These are phyloP conservation scores for Chaenodraco wilsoni DNA, from an alignment of 2,797 vertebrate species.

Conservation along the genomic window DNA sequence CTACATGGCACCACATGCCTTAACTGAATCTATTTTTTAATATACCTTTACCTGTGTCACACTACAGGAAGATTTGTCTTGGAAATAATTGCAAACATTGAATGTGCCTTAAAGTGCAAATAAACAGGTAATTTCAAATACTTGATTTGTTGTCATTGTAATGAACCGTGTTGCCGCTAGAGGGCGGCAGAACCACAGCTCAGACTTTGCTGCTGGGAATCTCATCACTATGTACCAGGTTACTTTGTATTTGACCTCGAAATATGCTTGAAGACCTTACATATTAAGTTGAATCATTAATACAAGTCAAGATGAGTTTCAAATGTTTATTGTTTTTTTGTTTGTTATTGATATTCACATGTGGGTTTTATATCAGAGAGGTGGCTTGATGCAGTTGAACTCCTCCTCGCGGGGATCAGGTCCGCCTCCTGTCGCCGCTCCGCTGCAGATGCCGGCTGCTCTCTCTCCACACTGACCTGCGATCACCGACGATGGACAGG, in stretches of 20 bases:
- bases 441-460: constrained; percentile 62
- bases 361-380: neutral
- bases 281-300: neutral
- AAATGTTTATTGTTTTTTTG: neutral
- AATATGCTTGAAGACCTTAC: neutral
- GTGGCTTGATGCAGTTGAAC: constrained; percentile 21
- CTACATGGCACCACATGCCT: constrained; percentile 36
- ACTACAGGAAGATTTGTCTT: neutral
- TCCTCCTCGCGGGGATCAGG: constrained; percentile 61
- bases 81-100: neutral
- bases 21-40: constrained; percentile 22
- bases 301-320: rapidly evolving
- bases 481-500: constrained; percentile 16
- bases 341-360: neutral
- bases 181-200: constrained; percentile 48
- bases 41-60: neutral
- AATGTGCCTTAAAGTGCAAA: constrained; percentile 72
- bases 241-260: neutral
- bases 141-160: constrained; percentile 5
- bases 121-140: constrained; percentile 38
- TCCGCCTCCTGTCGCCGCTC: constrained; percentile 63
- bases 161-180: constrained; percentile 13
- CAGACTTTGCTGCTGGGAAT: neutral
- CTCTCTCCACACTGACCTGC: constrained; percentile 6
- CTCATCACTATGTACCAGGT: neutral